These are phyloP conservation scores for Antigone vipio DNA, from an alignment of 2,113 vertebrate species.

Conservation along the genomic window DNA sequence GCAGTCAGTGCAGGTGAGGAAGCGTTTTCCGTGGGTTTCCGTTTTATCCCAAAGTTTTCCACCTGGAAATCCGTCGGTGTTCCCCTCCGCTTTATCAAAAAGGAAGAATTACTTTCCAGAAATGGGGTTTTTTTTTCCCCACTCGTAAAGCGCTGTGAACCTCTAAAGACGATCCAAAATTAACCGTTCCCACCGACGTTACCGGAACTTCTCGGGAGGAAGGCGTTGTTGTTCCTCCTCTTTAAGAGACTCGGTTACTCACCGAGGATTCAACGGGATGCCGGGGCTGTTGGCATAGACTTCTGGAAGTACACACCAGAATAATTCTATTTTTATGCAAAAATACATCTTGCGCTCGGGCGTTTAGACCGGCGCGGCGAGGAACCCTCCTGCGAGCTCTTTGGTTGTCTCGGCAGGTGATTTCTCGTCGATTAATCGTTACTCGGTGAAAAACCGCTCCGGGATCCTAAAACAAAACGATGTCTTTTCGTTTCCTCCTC, in stretches of 20 bases:
- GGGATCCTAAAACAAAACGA: accelerated
- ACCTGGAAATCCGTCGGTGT: too few species aligned
- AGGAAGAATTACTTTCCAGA: too few species aligned
- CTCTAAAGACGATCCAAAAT: not conserved
- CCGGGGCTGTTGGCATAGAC: not conserved
- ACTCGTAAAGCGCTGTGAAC: too few species aligned
- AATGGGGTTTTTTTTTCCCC: too few species aligned
- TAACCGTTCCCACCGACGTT: not conserved
- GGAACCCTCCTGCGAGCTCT: not conserved
- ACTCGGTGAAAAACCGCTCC: not conserved
- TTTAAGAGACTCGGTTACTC: not conserved
- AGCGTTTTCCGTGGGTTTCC: not conserved
- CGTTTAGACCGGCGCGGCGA: not conserved
- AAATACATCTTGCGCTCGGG: not conserved
- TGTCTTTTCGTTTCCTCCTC: not conserved
- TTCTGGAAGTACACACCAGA: not conserved
- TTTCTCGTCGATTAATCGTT: not conserved
- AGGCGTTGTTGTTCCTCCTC: too few species aligned
- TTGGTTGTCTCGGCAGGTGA: not conserved
- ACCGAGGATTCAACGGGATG: not conserved
- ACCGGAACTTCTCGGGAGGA: not conserved
- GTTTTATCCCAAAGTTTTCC: accelerated
- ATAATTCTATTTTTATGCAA: not conserved
- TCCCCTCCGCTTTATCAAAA: too few species aligned
- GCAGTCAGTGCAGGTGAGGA: constrained; percentile 77